Evolutionary conservation across 2,888 invertebrate species (phyloP).

Genomic region (Lepetodrilus schrolli): DNA sequence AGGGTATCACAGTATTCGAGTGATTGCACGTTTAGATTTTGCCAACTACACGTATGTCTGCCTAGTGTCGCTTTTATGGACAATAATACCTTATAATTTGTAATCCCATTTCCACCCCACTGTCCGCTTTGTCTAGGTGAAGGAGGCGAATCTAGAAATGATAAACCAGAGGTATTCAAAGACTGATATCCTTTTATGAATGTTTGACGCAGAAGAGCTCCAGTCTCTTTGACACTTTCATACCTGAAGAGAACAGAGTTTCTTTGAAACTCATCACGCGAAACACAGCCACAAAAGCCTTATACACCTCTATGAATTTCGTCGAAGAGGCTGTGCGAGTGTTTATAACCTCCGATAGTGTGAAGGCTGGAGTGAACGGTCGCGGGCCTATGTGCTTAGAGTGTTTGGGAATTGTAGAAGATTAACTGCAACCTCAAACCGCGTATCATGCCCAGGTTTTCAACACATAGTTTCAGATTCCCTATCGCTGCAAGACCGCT

Average conservation of each 20-base stretch:
- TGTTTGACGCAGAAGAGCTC: conserved; percentile 9
- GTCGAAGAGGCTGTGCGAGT: conserved; percentile 8
- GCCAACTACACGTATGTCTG: neutral
- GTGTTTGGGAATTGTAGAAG: conserved; percentile 5
- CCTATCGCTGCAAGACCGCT: neutral
- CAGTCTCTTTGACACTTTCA: neutral
- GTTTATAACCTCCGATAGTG: conserved; percentile 4
- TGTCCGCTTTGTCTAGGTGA: neutral
- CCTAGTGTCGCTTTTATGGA: neutral
- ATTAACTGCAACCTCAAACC: neutral
- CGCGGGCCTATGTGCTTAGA: neutral
- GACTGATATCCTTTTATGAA: neutral
- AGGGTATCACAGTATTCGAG: conserved; percentile 22
- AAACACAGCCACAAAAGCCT: neutral
- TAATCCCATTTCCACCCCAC: conserved; percentile 3
- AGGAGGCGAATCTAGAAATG: conserved; percentile 4
- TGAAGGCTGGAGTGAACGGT: neutral
- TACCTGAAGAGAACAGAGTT: neutral
- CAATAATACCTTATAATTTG: conserved; percentile 28
- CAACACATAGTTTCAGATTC: neutral
- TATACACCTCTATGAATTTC: conserved; percentile 17
- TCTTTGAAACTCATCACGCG: conserved; percentile 4
- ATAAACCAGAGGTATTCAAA: conserved; percentile 5
- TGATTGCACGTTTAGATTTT: neutral
- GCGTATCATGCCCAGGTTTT: neutral